Percentiles rank a stretch among this genome's conserved stretches.
Evolutionary conservation across 1,140 invertebrate species (phyloP).

Genomic region (Argopecten irradians): DNA sequence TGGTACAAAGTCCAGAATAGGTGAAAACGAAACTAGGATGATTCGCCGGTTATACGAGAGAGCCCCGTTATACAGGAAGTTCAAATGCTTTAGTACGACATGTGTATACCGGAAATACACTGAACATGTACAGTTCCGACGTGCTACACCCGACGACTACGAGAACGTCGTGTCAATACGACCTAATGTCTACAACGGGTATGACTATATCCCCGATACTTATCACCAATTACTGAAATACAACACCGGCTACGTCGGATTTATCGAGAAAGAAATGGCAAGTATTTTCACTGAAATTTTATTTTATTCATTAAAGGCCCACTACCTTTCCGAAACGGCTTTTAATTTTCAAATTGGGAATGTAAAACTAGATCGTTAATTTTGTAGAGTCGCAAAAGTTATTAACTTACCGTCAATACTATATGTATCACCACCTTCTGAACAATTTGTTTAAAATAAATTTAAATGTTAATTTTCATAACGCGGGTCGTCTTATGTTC

Average conservation of each 20-base stretch:
- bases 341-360: no score
- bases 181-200: not conserved
- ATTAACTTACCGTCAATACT: no score
- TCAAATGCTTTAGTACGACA: not conserved
- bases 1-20: not conserved
- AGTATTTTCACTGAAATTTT: not conserved
- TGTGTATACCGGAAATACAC: not conserved
- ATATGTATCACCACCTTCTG: no score
- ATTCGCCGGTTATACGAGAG: not conserved
- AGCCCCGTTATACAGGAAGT: not conserved
- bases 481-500: no score
- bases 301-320: no score
- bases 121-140: not conserved
- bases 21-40: not conserved
- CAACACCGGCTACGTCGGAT: not conserved
- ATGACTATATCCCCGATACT: not conserved
- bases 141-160: not conserved
- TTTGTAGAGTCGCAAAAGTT: no score
- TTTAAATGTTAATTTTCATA: no score
- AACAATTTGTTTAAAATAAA: no score
- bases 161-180: not conserved
- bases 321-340: no score
- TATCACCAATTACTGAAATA: not conserved
- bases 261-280: not conserved
- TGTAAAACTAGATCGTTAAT: no score